A percentile compares a stretch with the other conserved stretches of the same genome.
Evolutionary conservation across 2,797 vertebrate genomes (phyloP).

Genomic region (Sebastes matsubarae): DNA sequence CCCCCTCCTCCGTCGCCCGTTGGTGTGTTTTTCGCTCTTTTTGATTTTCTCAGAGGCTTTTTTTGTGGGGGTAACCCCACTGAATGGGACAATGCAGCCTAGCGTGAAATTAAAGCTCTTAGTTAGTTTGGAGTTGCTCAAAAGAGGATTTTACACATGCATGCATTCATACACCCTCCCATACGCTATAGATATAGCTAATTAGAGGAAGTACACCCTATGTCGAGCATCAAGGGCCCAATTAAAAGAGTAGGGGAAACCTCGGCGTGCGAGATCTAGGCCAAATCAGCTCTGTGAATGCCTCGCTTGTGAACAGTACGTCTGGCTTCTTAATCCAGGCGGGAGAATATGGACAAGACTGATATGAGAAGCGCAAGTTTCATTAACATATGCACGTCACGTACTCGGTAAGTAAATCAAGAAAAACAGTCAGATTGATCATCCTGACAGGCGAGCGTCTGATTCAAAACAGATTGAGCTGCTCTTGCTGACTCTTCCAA

Average conservation of each 20-base stretch:
- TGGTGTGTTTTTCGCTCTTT: constrained; percentile 72
- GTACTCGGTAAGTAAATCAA: constrained; percentile 54
- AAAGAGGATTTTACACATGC: constrained; percentile 85
- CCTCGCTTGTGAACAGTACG: constrained; percentile 62
- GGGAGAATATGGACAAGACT: constrained; percentile 59
- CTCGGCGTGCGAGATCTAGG: constrained; percentile 62
- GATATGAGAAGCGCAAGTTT: constrained; percentile 64
- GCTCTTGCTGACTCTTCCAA: constrained; percentile 57
- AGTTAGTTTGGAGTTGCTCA: constrained; percentile 82
- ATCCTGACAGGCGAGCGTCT: constrained; percentile 59
- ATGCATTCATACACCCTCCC: constrained; percentile 81
- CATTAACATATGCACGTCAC: constrained; percentile 66
- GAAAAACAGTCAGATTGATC: constrained; percentile 64
- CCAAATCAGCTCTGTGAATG: constrained; percentile 62
- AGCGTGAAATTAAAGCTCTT: constrained; percentile 85
- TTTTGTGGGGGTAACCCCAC: constrained; percentile 71
- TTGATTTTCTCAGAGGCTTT: constrained; percentile 79
- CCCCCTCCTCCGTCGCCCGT: constrained; percentile 45
- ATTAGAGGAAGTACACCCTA: constrained; percentile 83
- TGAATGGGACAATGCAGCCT: constrained; percentile 82
- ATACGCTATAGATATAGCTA: constrained; percentile 80
- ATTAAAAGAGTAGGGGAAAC: constrained; percentile 76
- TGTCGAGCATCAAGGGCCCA: constrained; percentile 79
- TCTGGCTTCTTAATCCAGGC: constrained; percentile 64
- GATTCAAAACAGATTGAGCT: constrained; percentile 66